Base-by-base conservation (phyloP, 2,888 invertebrate species). In the Seira musarum region DNA sequence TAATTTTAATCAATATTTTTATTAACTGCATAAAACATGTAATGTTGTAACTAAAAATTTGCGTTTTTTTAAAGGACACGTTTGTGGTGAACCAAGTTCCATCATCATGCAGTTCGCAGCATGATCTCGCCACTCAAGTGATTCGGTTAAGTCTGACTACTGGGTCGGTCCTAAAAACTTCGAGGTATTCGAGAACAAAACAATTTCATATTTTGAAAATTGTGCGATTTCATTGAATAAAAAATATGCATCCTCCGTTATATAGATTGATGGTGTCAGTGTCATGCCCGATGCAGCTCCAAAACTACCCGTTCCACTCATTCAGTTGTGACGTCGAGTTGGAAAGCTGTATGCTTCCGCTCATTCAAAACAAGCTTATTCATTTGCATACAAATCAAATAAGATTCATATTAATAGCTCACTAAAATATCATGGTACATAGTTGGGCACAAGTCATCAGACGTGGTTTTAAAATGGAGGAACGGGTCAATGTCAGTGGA, bases 321-420 rank as follows among this genome's bases (percentile, higher is more conserved):
- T 70, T 79, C 5, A 17, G 61, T 0, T 82, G 82, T 40, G 61
- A 71, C 24, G 24, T 82, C 24, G 82, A 82, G 40, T 19, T 82
- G 46, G 82, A 82, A 68, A 82, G 82, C 60, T 82, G 82, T 75
- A 53, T 73, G 76, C 22, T n/a, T n/a, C n/a, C n/a, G n/a, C n/a
- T n/a, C n/a, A n/a, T n/a, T n/a, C n/a, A n/a, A n/a, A n/a, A n/a
- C n/a, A n/a, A n/a, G n/a, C n/a, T n/a, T n/a, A n/a, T n/a, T n/a
- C n/a, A 30, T 5, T 30, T 30, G 30, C 25, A 24, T n/a, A n/a
- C n/a, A n/a, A n/a, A n/a, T n/a, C n/a, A n/a, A n/a, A n/a, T n/a
- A n/a, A n/a, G n/a, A n/a, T n/a, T n/a, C n/a, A n/a, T n/a, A n/a
- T n/a, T n/a, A n/a, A n/a, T n/a, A n/a, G n/a, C n/a, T n/a, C n/a